Evolutionary conservation across 2,113 vertebrate species (phyloP).

Genomic region (Merops nubicus): DNA sequence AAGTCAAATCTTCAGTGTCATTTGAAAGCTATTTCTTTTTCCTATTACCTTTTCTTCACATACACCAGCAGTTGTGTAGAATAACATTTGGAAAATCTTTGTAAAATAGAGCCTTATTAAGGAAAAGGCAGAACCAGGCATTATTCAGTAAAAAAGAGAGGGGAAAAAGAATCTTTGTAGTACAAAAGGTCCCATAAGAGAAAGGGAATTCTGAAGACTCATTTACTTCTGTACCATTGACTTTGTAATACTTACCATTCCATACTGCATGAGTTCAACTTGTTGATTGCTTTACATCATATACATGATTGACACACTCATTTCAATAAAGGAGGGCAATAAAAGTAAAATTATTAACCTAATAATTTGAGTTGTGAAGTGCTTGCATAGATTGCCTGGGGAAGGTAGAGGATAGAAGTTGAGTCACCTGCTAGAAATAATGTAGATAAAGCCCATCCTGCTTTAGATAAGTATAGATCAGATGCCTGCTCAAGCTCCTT

Average conservation of each 20-base stretch:
- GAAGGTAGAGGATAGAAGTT: neutral
- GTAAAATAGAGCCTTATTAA: neutral
- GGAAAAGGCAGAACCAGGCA: neutral
- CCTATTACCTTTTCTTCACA: neutral
- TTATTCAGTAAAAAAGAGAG: neutral
- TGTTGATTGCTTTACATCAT: neutral
- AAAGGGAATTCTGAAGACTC: neutral
- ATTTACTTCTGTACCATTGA: neutral
- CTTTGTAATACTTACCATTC: neutral
- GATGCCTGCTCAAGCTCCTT: neutral
- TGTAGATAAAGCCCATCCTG: neutral
- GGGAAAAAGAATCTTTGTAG: neutral
- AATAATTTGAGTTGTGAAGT: neutral
- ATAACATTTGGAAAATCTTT: slow-evolving; percentile 21
- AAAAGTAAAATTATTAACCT: neutral
- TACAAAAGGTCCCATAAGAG: neutral
- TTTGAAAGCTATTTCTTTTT: slow-evolving; percentile 29
- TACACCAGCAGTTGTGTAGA: neutral
- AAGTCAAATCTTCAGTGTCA: neutral
- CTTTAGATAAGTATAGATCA: neutral
- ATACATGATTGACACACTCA: neutral
- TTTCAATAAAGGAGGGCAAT: neutral
- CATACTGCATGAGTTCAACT: neutral
- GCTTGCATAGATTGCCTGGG: neutral
- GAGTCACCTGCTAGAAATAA: neutral